phyloP scores from a whole-genome alignment of 2,797 vertebrate species.

The Neomorphus geoffroyi region DNA sequence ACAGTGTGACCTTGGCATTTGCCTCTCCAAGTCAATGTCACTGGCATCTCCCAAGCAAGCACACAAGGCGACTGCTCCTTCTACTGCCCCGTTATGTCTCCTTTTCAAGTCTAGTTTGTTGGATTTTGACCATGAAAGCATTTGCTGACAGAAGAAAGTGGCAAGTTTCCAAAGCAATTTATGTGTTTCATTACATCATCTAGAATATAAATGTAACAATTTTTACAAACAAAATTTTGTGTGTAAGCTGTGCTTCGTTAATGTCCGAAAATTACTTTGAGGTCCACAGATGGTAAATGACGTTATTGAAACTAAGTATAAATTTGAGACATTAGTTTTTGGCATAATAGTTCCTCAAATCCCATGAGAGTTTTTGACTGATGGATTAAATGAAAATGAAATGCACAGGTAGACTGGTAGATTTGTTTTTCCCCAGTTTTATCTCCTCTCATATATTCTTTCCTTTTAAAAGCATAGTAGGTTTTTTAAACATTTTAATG shows the following conservation, averaged over 20 bases:
- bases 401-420: not conserved
- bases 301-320: not conserved
- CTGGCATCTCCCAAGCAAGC: not conserved
- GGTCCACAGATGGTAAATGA: not conserved
- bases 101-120: not conserved
- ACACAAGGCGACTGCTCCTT: not conserved
- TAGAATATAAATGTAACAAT: not conserved
- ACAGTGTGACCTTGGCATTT: accelerated
- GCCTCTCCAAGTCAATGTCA: not conserved
- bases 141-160: not conserved
- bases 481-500: not conserved
- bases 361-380: not conserved
- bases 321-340: not conserved
- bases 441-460: not conserved
- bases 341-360: not conserved
- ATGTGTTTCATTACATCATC: not conserved
- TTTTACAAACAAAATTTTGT: not conserved
- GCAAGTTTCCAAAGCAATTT: not conserved
- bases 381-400: not conserved
- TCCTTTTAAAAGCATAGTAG: not conserved
- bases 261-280: not conserved
- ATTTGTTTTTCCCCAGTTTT: not conserved
- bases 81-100: not conserved
- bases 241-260: not conserved
- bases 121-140: not conserved